Base-by-base conservation (phyloP, 2,113 vertebrate genomes). In the Laticauda laticaudata region DNA sequence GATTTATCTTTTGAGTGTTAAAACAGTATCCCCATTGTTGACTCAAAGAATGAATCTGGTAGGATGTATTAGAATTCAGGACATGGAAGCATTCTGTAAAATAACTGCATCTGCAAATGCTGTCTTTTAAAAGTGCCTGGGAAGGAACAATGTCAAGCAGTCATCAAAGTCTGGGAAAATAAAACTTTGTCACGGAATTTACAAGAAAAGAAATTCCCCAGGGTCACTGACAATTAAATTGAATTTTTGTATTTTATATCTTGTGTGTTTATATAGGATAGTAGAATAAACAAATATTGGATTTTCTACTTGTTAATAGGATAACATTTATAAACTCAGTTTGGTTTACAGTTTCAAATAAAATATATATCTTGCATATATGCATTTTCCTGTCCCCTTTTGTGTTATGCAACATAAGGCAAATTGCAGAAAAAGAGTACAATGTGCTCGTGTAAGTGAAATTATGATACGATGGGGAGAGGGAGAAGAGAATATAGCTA, bases 11-110 rank as follows among this genome's bases (percentile, higher is more conserved):
- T 93, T 93, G 89, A 90, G 81, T 64, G 56, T 90, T 87, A 64
- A 87, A 87, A 93, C 92, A 93, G 90, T 93, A 90, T 93, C 92
- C 75, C 88, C n/a, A 93, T 93, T 93, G 92, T 86, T 93, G 56
- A 24, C 56, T 64, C 21, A 34, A 24, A 90, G 92, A 93, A 93
- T 86, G 75, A 11, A 90, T 86, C 45, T 53, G 39, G 86, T 59
- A 87, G 86, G 75, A 56, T 9, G 54, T 24, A 54, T 48, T 54
- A 45, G 48, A 87, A 85, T 90, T 87, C 53, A 90, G 92, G 56
- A 86, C 24, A 81, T 56, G 75, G 29, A 93, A 86, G 45, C 55
- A 39, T 93, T 86, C 75, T 86, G 86, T 90, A 87, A 81, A 93
- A 61, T 90, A 90, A 93, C 7, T 55, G 64, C 55, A 12, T 39